These are phyloP conservation scores for Hemiscyllium ocellatum DNA, from an alignment of 2,113 vertebrate species.

Conservation along the genomic window DNA sequence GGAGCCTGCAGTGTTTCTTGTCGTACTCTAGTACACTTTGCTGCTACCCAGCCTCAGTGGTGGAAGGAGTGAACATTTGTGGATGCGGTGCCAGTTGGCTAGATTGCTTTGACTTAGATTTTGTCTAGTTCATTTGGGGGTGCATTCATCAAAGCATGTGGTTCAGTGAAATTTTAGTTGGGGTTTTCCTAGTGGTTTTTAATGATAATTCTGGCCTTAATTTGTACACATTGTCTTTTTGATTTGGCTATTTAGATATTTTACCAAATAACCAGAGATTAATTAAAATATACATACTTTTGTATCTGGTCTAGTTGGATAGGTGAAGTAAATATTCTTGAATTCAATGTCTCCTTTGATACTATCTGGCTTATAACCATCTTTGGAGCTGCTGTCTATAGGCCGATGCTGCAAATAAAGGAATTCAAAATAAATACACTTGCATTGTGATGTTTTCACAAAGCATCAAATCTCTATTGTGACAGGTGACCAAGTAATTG, in stretches of 20 bases:
- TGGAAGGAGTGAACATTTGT: no score
- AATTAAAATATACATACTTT: constrained; percentile 50
- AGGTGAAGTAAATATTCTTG: constrained; percentile 69
- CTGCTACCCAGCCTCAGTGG: no score
- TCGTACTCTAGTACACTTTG: no score
- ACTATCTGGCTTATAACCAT: constrained; percentile 65
- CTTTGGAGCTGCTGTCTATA: constrained; percentile 68
- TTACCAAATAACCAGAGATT: neutral
- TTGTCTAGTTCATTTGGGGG: neutral
- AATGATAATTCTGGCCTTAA: no score
- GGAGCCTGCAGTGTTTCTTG: no score
- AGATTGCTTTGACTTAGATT: no score
- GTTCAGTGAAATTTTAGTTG: no score
- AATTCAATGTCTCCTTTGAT: constrained; percentile 71
- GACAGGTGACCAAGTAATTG: neutral
- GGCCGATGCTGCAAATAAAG: constrained; percentile 51
- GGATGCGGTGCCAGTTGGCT: no score
- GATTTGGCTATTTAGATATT: neutral
- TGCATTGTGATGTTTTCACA: neutral
- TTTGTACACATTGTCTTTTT: neutral
- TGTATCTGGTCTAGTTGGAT: constrained; percentile 66
- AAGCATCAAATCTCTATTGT: neutral
- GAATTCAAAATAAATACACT: neutral
- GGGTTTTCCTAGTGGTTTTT: no score
- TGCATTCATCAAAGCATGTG: neutral